Evolutionary conservation across 2,888 invertebrate species (phyloP), one percentile per base, ranked within the genome.

Genomic region (Phragmatobia fuliginosa): DNA sequence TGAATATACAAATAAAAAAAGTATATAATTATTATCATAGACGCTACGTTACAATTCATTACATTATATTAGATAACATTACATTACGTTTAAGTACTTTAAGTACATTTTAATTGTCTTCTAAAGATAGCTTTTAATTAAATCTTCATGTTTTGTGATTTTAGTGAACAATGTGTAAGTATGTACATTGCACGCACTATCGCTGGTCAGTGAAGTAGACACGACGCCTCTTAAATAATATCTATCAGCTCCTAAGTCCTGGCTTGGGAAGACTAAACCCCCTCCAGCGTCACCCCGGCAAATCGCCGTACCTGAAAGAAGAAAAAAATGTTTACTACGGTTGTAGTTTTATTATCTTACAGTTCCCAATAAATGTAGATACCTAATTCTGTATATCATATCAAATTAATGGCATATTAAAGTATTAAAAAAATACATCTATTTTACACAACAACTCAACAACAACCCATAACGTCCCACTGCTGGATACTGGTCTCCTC

Each of bases 261-360:
- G 56, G 1, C 85, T 83, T 0, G 88, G 82, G 73, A 93, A 92
- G 0, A 89, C 87, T 0, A 94, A 79, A 0, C 93, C 94, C 0
- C 93, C 93, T 0, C 94, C 94, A 68, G 93, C 93, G 86, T 94
- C 93, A 0, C 94, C 93, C 72, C 89, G 85, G 77, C 94, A 94
- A 0, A 93, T 79, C 0, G 92, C 88, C 18, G 89, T 90, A 7
- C 91, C 92, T 92, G 82, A 0, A 41, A 73, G 6, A 25, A 11
- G 11, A 52, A 64, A 32, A 28, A 28, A 16, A 7, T 31, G 31
- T 36, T 11, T 11, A 11, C 10, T 4, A 36, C 36, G n/a, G n/a
- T n/a, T n/a, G n/a, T n/a, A n/a, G n/a, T n/a, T n/a, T n/a, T n/a
- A n/a, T n/a, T n/a, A n/a, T n/a, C n/a, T n/a, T n/a, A n/a, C n/a